Conservation (phyloP, 2,113 vertebrate species). For the Gulo gulo region DNA sequence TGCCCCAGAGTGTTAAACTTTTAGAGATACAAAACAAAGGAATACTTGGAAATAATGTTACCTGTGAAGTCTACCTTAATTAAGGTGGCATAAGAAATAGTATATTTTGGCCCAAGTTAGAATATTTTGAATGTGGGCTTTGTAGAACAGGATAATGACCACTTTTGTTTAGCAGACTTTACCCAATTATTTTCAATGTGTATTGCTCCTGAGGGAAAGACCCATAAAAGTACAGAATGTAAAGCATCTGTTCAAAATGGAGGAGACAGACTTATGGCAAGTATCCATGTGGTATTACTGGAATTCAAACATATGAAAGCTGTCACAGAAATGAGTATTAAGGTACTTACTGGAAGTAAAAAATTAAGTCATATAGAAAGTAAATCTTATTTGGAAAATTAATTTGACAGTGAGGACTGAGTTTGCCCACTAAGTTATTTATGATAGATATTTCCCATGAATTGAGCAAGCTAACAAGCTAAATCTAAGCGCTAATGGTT, state of each 20-base stretch:
- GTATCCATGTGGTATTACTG: not conserved
- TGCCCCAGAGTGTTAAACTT: not conserved
- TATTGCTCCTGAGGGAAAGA: not conserved
- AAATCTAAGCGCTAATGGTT: not conserved
- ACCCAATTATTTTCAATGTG: constrained; percentile 1
- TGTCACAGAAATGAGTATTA: not conserved
- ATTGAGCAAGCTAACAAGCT: not conserved
- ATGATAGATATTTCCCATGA: not conserved
- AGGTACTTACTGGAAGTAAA: not conserved
- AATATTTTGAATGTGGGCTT: not conserved
- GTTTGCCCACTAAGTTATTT: not conserved
- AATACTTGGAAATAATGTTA: not conserved
- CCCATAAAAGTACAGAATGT: not conserved
- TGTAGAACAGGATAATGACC: not conserved
- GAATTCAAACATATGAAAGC: not conserved
- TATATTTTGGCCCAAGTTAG: not conserved
- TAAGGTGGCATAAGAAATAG: not conserved
- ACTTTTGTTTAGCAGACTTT: not conserved
- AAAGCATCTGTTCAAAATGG: not conserved
- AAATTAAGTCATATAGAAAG: not conserved
- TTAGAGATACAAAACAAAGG: not conserved
- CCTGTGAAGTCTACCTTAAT: not conserved
- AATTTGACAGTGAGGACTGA: not conserved
- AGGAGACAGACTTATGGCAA: not conserved
- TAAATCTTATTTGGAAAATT: not conserved